Conservation (phyloP, 2,113 vertebrate species). For the Camelus bactrianus region DNA sequence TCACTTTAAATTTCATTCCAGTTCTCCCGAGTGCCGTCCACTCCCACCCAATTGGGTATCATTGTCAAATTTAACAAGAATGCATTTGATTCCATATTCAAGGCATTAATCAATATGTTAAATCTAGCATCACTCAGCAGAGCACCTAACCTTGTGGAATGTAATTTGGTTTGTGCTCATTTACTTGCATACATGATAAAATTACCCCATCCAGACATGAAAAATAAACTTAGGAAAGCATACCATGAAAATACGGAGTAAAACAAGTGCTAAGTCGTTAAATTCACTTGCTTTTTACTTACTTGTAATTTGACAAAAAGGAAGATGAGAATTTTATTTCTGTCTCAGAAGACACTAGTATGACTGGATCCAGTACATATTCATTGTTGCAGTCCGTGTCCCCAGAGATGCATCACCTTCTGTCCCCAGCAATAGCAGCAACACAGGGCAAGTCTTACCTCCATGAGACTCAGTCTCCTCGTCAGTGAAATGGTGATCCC, state of each 20-base stretch:
- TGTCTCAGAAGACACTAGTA: conserved; percentile 11
- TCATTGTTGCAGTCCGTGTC: not conserved
- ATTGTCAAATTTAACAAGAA: conserved; percentile 67
- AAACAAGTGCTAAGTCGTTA: not conserved
- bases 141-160: conserved; percentile 54
- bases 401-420: not conserved
- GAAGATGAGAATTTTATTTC: conserved; percentile 45
- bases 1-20: conserved; percentile 66
- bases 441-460: not conserved
- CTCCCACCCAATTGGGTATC: conserved; percentile 10
- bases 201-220: conserved; percentile 30
- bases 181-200: conserved; percentile 74
- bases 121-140: conserved; percentile 40
- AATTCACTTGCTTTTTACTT: conserved; percentile 16
- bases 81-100: conserved; percentile 56
- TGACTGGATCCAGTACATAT: not conserved
- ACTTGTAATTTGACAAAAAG: not conserved
- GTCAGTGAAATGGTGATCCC: not conserved
- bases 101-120: conserved; percentile 67
- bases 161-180: conserved; percentile 67
- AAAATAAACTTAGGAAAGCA: conserved; percentile 61
- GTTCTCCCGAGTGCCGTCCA: conserved; percentile 32
- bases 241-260: not conserved
- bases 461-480: not conserved
- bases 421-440: not conserved